These are phyloP conservation scores for Varanus komodoensis DNA, from an alignment of 2,113 vertebrate genomes.

Conservation along the genomic window DNA sequence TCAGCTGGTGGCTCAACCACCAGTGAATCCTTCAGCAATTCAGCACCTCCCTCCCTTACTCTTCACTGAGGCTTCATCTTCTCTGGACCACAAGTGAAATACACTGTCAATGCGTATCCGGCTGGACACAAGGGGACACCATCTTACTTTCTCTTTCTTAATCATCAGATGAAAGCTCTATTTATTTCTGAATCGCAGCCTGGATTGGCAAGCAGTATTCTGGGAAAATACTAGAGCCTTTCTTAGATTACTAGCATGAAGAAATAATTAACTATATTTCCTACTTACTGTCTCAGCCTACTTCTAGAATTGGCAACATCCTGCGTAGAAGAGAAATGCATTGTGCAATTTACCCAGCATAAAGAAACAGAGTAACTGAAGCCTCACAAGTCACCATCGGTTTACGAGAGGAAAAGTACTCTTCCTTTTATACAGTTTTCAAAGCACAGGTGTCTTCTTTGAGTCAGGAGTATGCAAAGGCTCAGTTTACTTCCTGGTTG, in stretches of 20 bases:
- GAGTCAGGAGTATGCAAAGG: not conserved
- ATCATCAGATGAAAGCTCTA: constrained; percentile 42
- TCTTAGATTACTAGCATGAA: not conserved
- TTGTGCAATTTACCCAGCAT: not conserved
- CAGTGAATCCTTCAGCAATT: not conserved
- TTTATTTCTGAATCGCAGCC: not conserved
- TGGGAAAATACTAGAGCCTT: constrained; percentile 6
- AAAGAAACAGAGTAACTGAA: not conserved
- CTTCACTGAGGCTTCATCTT: not conserved
- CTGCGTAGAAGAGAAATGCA: not conserved
- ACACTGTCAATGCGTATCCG: constrained; percentile 24
- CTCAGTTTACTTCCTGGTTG: not conserved
- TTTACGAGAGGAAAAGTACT: not conserved
- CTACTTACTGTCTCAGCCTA: not conserved
- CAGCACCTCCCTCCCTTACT: not conserved
- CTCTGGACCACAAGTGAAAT: not conserved
- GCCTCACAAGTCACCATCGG: not conserved
- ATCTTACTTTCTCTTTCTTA: constrained; percentile 30
- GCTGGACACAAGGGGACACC: constrained; percentile 24
- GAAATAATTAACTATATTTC: not conserved
- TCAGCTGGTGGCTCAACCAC: not conserved
- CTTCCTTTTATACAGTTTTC: not conserved
- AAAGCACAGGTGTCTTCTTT: constrained; percentile 9
- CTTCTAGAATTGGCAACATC: not conserved
- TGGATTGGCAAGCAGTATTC: constrained; percentile 7